phyloP scores from a whole-genome alignment of 2,888 invertebrate genomes.

The Odontothrips loti region DNA sequence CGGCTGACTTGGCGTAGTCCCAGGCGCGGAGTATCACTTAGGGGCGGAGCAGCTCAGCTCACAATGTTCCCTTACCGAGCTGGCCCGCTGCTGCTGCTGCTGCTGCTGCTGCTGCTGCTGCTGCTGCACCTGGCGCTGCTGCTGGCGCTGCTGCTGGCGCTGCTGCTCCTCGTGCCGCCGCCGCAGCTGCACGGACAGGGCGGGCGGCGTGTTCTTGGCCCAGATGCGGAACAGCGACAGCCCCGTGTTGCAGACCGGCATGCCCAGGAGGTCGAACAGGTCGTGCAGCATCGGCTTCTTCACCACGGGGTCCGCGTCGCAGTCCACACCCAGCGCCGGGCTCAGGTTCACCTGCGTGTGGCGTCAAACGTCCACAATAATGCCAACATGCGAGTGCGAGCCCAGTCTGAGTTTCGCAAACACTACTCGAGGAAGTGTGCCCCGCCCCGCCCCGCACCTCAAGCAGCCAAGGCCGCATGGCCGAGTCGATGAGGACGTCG shows the following conservation, averaged over 20 bases:
- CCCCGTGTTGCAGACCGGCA: slow-evolving; percentile 71
- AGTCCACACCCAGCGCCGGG: slow-evolving; percentile 75
- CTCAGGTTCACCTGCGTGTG: slow-evolving; percentile 75
- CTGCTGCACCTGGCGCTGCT: too few species aligned
- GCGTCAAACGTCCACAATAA: too few species aligned
- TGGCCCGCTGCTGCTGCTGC: slow-evolving; percentile 27
- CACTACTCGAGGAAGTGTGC: too few species aligned
- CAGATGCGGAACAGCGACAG: slow-evolving; percentile 58
- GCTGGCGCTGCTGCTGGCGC: too few species aligned
- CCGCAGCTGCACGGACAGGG: slow-evolving; percentile 43
- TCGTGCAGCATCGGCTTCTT: slow-evolving; percentile 83
- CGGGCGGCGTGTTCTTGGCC: slow-evolving; percentile 44
- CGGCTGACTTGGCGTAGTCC: too few species aligned
- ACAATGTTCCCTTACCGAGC: not conserved
- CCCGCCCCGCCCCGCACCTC: slow-evolving; percentile 75
- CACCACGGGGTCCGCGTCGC: slow-evolving; percentile 72
- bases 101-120: slow-evolving; percentile 10
- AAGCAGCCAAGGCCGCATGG: slow-evolving; percentile 80
- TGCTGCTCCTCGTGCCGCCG: slow-evolving; percentile 36
- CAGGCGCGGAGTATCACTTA: too few species aligned
- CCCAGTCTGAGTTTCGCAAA: too few species aligned
- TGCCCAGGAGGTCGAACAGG: slow-evolving; percentile 72
- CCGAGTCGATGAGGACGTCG: slow-evolving; percentile 79
- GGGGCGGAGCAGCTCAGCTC: too few species aligned
- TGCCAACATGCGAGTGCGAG: too few species aligned